Evolutionary conservation across 2,797 vertebrate genomes (phyloP).

Genomic region (Cyclura pinguis): DNA sequence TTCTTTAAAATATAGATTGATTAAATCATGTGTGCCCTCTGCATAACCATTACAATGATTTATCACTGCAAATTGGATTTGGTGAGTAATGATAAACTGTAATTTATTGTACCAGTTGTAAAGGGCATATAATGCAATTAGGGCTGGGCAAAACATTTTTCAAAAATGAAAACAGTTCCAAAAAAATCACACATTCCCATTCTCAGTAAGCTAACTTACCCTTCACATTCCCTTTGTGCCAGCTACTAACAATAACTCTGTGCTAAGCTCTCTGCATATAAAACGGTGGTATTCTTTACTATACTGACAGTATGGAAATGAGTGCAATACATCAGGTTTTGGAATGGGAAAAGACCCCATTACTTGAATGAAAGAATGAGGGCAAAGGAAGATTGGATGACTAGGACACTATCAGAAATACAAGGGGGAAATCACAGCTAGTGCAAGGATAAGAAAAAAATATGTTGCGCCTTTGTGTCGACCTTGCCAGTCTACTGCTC

Average conservation of each 20-base stretch:
- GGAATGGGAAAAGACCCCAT: conserved; percentile 10
- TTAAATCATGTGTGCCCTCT: conserved; percentile 26
- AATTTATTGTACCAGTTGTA: conserved; percentile 34
- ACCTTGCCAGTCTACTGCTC: neutral
- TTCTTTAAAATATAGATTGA: conserved; percentile 29
- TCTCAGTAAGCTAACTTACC: neutral
- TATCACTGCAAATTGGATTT: conserved; percentile 26
- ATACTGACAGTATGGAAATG: conserved; percentile 31
- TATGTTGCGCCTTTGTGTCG: neutral
- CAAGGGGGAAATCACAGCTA: neutral
- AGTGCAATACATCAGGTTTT: conserved; percentile 25
- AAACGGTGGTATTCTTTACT: conserved; percentile 27
- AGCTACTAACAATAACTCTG: conserved; percentile 22
- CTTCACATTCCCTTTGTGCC: conserved; percentile 13
- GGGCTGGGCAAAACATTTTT: conserved; percentile 18
- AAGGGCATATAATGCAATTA: conserved; percentile 32
- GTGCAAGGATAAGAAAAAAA: neutral
- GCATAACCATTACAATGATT: conserved; percentile 27
- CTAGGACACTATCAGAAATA: neutral
- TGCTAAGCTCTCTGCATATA: conserved; percentile 1
- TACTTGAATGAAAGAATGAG: conserved; percentile 31
- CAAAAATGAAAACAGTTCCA: conserved; percentile 16
- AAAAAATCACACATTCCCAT: neutral
- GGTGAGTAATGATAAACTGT: conserved; percentile 32
- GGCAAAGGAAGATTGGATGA: neutral